phyloP scores from a whole-genome alignment of 35 echinoderm and acorn worm species.

The Ophiothrix spiculata region DNA sequence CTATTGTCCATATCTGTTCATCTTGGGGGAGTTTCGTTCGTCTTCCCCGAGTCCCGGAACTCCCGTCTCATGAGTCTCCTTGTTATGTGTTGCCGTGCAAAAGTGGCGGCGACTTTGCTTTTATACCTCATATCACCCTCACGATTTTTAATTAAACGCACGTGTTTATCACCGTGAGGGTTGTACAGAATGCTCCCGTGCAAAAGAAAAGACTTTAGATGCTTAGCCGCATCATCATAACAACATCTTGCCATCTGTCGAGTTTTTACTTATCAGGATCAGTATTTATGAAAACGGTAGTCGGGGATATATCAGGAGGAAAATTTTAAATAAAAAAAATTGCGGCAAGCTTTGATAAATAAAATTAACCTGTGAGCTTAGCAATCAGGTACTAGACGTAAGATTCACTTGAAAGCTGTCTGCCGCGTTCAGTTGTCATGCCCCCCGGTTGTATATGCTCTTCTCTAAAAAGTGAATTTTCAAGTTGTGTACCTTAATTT shows the following conservation, averaged over 20 bases:
- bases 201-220: background rate
- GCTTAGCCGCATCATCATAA: conserved; percentile 9
- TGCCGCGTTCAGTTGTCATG: too few species aligned
- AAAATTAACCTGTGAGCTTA: background rate
- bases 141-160: conserved; percentile 14
- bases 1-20: conserved; percentile 6
- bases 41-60: conserved; percentile 6
- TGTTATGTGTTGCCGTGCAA: conserved; percentile 8
- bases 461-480: background rate
- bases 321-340: conserved; percentile 2
- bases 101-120: conserved; percentile 10
- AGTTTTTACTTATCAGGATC: background rate
- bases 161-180: conserved; percentile 2
- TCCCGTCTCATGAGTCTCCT: background rate
- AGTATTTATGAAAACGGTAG: background rate
- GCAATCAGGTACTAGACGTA: background rate
- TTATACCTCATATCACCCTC: conserved; percentile 12
- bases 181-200: background rate
- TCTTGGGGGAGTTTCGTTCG: background rate
- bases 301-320: background rate
- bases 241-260: conserved; percentile 13
- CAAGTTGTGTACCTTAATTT: background rate
- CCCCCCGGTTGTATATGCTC: background rate
- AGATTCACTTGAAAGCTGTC: background rate
- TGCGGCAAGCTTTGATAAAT: conserved; percentile 7